A percentile compares a stretch with the other conserved stretches of the same genome.
Conservation (phyloP, 2,113 vertebrate genomes). For the Rhynchopsitta pachyrhyncha region DNA sequence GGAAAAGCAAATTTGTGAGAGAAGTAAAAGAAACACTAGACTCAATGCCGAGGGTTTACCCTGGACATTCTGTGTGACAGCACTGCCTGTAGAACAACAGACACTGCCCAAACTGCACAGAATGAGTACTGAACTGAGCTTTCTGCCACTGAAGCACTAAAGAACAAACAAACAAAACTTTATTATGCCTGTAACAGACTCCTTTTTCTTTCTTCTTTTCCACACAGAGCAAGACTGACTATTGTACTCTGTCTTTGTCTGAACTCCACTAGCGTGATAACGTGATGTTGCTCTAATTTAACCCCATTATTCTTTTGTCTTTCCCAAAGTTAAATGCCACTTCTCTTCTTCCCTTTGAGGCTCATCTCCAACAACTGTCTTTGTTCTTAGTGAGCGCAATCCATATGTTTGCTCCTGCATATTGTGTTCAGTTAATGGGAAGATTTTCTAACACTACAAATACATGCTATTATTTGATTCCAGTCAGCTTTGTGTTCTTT, state of each 20-base stretch:
- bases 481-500: conserved; percentile 24
- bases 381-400: conserved; percentile 68
- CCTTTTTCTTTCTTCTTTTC: background rate
- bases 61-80: background rate
- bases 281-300: conserved; percentile 62
- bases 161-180: background rate
- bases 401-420: conserved; percentile 59
- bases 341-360: conserved; percentile 64
- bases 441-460: conserved; percentile 61
- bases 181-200: background rate
- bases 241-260: conserved; percentile 22
- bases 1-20: background rate
- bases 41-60: background rate
- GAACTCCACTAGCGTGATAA: conserved; percentile 34
- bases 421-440: conserved; percentile 65
- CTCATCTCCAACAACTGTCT: conserved; percentile 65
- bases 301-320: conserved; percentile 70
- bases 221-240: background rate
- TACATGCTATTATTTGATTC: background rate
- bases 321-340: conserved; percentile 60
- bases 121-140: background rate
- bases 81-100: background rate
- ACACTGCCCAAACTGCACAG: background rate
- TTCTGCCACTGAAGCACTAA: background rate
- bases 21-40: background rate